A percentile compares a stretch with the other conserved stretches of the same genome.
Conservation (phyloP, 1,140 invertebrate species). For the Phymastichus coffea region DNA sequence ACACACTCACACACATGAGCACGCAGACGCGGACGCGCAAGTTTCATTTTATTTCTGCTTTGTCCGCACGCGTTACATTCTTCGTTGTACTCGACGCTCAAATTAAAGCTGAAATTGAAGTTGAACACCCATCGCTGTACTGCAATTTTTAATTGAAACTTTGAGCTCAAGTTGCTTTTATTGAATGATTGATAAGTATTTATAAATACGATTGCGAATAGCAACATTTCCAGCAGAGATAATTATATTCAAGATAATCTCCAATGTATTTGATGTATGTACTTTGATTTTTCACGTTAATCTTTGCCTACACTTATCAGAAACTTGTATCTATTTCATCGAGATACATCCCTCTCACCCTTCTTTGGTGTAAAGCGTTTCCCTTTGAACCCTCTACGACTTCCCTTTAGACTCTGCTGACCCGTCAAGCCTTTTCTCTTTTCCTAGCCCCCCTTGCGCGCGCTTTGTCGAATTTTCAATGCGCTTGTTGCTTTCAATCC, state of each 20-base stretch:
- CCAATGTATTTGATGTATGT: neutral
- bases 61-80: neutral
- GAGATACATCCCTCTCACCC: too few relatives aligned
- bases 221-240: too few relatives aligned
- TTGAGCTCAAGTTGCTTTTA: neutral
- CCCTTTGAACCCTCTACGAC: too few relatives aligned
- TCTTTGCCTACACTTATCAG: neutral
- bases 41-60: neutral
- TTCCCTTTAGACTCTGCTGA: too few relatives aligned
- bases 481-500: neutral
- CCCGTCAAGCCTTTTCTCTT: neutral
- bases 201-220: too few relatives aligned
- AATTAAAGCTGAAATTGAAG: neutral
- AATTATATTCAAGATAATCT: too few relatives aligned
- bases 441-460: neutral
- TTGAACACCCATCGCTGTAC: neutral
- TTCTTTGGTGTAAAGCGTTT: too few relatives aligned
- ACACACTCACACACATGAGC: neutral
- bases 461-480: constrained; percentile 13
- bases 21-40: neutral
- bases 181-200: too few relatives aligned
- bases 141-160: neutral
- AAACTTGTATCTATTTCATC: too few relatives aligned
- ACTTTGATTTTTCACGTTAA: neutral
- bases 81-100: neutral